Percentiles rank a stretch among this genome's conserved stretches.
Conservation (phyloP, 1,140 invertebrate genomes). For the Caerostris darwini region DNA sequence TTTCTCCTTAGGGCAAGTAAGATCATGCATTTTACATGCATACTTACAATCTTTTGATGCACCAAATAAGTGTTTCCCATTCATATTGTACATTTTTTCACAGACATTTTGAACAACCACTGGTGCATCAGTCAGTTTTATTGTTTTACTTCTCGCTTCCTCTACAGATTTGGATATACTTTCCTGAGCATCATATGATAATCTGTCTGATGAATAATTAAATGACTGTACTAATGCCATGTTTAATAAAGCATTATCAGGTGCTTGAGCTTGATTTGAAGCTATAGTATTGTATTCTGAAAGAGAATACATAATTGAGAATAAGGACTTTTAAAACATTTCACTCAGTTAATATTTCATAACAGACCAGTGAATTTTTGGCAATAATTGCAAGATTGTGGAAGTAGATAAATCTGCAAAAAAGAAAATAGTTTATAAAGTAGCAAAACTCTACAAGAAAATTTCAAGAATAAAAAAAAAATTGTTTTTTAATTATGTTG, state of each 20-base stretch:
- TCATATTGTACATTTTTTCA: slow-evolving; percentile 18
- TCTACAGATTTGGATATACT: slow-evolving; percentile 29
- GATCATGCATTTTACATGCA: slow-evolving; percentile 66
- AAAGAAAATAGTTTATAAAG: too few relatives aligned
- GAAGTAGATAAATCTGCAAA: too few relatives aligned
- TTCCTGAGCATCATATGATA: slow-evolving; percentile 33
- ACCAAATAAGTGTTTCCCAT: slow-evolving; percentile 55
- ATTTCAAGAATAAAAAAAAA: too few relatives aligned
- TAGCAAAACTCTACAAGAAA: too few relatives aligned
- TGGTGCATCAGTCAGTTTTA: not conserved
- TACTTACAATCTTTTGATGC: slow-evolving; percentile 70
- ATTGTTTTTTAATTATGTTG: too few relatives aligned
- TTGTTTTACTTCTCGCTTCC: slow-evolving; percentile 13
- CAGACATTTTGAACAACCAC: slow-evolving; percentile 24
- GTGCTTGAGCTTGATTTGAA: slow-evolving; percentile 1
- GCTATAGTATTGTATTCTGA: slow-evolving; percentile 32
- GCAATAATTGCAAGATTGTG: too few relatives aligned
- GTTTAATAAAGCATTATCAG: slow-evolving; percentile 34
- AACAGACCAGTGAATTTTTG: too few relatives aligned
- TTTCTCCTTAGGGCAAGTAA: slow-evolving; percentile 63
- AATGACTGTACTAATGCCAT: slow-evolving; percentile 68
- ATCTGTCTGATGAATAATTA: slow-evolving; percentile 55
- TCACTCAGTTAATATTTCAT: too few relatives aligned
- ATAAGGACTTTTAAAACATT: too few relatives aligned
- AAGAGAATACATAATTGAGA: slow-evolving; percentile 55